phyloP scores from a whole-genome alignment of 2,888 invertebrate species.

The Pristionchus entomophagus region DNA sequence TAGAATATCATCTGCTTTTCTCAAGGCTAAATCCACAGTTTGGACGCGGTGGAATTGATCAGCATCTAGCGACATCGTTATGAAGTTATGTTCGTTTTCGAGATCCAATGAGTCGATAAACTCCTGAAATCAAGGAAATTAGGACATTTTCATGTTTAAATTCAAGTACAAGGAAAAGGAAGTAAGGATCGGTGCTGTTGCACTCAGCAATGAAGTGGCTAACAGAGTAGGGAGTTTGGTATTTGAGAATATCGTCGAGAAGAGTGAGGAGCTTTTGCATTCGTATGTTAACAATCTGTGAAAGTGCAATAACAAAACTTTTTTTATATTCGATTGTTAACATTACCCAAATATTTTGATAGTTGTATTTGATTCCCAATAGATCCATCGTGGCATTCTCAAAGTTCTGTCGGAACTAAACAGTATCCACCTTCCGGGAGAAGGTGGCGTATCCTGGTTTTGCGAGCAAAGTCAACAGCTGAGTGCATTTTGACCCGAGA shows the following conservation, averaged over 20 bases:
- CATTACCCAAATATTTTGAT: neutral
- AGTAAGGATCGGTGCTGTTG: neutral
- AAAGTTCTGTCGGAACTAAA: neutral
- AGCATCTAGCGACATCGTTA: neutral
- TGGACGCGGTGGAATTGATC: neutral
- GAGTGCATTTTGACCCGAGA: too few relatives aligned
- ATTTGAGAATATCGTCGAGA: neutral
- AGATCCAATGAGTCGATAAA: neutral
- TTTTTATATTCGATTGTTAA: neutral
- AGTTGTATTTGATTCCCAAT: neutral
- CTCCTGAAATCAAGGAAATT: neutral
- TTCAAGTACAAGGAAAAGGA: neutral
- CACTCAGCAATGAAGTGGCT: neutral
- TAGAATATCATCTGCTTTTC: neutral
- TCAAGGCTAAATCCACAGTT: neutral
- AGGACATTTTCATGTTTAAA: too few relatives aligned
- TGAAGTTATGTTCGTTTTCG: neutral
- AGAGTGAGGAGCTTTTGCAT: neutral
- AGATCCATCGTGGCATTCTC: neutral
- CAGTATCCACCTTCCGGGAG: too few relatives aligned
- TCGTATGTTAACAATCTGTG: neutral
- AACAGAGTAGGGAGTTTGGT: neutral
- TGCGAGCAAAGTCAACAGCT: too few relatives aligned
- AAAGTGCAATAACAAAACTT: neutral
- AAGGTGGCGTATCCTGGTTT: too few relatives aligned